Percentiles rank a stretch among this genome's conserved stretches.
Conservation (phyloP, 2,797 vertebrate species). For the Kryptolebias ocellatus region DNA sequence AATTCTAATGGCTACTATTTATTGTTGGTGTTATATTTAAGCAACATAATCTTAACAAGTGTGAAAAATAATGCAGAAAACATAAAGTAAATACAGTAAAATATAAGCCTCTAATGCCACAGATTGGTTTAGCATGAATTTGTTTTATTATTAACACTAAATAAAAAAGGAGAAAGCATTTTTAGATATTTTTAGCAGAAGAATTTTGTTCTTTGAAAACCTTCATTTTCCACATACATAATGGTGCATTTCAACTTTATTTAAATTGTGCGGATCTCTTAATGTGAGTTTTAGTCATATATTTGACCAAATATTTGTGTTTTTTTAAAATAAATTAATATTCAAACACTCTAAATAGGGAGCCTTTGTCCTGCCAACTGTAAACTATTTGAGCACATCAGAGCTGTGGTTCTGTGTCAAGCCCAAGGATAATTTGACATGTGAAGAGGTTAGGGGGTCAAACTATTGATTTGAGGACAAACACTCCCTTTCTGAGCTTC, state of each 20-base stretch:
- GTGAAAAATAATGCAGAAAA: background rate
- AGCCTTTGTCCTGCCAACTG: background rate
- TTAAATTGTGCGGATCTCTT: too few relatives aligned
- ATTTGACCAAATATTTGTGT: too few relatives aligned
- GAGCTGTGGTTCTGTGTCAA: background rate
- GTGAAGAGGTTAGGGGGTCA: background rate
- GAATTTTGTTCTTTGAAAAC: too few relatives aligned
- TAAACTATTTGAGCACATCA: too few relatives aligned
- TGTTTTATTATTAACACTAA: background rate
- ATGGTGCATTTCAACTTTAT: too few relatives aligned
- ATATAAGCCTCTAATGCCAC: background rate
- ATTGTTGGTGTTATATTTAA: background rate
- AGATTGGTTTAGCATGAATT: constrained; percentile 1
- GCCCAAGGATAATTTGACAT: background rate
- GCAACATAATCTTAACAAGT: constrained; percentile 2
- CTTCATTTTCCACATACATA: too few relatives aligned
- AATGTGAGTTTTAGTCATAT: too few relatives aligned
- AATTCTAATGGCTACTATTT: background rate
- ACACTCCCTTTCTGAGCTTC: background rate
- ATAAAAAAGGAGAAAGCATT: too few relatives aligned
- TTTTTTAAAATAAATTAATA: too few relatives aligned
- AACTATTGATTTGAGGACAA: background rate
- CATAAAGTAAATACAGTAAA: background rate
- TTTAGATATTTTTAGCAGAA: too few relatives aligned
- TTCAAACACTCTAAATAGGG: background rate